Percentiles rank a stretch among this genome's conserved stretches.
phyloP scores from a whole-genome alignment of 2,113 vertebrate species.

The Edolisoma coerulescens region DNA sequence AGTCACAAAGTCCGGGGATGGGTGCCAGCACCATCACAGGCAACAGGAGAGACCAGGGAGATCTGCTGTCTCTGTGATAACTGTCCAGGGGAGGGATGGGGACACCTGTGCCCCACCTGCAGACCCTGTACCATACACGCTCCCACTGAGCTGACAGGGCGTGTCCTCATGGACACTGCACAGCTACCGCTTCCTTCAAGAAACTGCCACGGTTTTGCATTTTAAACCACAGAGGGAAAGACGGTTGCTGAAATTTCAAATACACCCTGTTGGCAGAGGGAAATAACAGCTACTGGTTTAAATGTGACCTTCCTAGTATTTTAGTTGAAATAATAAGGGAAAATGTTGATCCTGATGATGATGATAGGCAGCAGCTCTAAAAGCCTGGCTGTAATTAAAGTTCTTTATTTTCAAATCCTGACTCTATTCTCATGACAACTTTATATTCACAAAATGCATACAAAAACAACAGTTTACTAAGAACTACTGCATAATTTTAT shows the following conservation, averaged over 20 bases:
- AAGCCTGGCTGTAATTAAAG: neutral
- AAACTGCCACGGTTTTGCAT: neutral
- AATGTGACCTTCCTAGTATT: slow-evolving; percentile 33
- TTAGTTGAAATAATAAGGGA: slow-evolving; percentile 23
- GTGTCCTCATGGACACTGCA: fast-evolving
- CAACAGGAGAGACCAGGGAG: neutral
- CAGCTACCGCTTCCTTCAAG: neutral
- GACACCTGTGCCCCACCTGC: neutral
- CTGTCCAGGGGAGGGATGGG: too few relatives aligned
- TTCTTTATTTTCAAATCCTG: neutral
- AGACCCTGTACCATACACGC: fast-evolving
- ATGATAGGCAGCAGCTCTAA: neutral
- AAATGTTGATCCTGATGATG: neutral
- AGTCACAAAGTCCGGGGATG: fast-evolving
- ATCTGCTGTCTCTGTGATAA: neutral
- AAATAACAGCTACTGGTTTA: slow-evolving; percentile 32
- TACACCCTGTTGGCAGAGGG: neutral
- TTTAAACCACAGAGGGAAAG: neutral
- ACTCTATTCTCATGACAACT: neutral
- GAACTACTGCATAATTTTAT: neutral
- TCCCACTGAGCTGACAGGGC: neutral
- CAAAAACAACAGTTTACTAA: neutral
- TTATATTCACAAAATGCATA: neutral
- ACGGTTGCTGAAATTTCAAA: neutral
- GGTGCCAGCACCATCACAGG: neutral